Percentiles rank a stretch among this genome's conserved stretches.
These are phyloP conservation scores for Hirtodrosophila trivittata DNA, from an alignment of 2,888 invertebrate genomes.

Conservation along the genomic window DNA sequence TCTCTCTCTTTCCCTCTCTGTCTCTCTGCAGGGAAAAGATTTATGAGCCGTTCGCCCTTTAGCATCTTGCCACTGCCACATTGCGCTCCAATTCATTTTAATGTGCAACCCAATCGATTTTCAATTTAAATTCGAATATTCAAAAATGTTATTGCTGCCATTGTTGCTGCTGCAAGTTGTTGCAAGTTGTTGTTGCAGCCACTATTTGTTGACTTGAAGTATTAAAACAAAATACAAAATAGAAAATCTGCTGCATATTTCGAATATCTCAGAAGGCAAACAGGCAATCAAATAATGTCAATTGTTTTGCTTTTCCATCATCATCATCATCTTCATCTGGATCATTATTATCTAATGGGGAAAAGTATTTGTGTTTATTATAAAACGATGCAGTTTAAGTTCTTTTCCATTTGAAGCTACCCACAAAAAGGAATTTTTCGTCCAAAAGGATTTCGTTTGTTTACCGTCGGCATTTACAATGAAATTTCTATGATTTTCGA, in stretches of 20 bases:
- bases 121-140: conserved; percentile 42
- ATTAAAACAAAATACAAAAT: conserved; percentile 39
- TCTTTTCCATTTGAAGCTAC: no score
- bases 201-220: conserved; percentile 38
- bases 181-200: no score
- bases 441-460: no score
- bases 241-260: conserved; percentile 24
- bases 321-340: neutral
- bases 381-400: no score
- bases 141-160: conserved; percentile 8
- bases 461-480: no score
- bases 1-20: no score
- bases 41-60: conserved; percentile 15
- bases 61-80: neutral
- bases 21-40: conserved; percentile 30
- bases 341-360: no score
- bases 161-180: conserved; percentile 17
- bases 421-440: no score
- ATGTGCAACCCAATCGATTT: conserved; percentile 54
- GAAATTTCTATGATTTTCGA: no score
- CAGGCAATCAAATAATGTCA: conserved; percentile 5
- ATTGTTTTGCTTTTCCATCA: neutral
- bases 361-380: neutral
- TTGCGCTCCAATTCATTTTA: conserved; percentile 53
- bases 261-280: neutral